phyloP scores from a whole-genome alignment of 2,888 invertebrate species.

The Epinotia bilunana region DNA sequence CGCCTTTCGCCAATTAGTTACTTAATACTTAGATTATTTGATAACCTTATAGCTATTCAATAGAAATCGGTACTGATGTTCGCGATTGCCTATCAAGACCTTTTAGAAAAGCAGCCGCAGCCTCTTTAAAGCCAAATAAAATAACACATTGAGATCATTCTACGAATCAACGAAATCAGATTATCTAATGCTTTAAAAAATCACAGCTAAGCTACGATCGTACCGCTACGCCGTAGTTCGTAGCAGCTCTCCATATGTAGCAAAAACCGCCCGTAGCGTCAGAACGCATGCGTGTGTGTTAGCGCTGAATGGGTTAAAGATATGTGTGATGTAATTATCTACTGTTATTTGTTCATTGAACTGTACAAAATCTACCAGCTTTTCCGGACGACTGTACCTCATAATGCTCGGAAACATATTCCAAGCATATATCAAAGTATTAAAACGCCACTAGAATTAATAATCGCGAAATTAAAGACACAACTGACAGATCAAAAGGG shows the following conservation, averaged over 20 bases:
- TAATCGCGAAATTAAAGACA: constrained; percentile 56
- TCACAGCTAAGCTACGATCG: too few relatives aligned
- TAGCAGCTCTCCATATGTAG: too few relatives aligned
- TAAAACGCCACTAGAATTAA: constrained; percentile 50
- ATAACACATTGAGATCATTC: too few relatives aligned
- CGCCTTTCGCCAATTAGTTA: constrained; percentile 19
- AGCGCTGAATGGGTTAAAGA: too few relatives aligned
- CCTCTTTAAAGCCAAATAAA: too few relatives aligned
- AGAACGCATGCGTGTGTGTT: too few relatives aligned
- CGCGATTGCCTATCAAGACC: not conserved
- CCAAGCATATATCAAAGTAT: constrained; percentile 4
- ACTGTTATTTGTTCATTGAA: not conserved
- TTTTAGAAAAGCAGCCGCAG: too few relatives aligned
- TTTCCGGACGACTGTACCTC: constrained; percentile 3
- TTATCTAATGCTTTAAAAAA: too few relatives aligned
- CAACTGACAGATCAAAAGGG: constrained; percentile 57
- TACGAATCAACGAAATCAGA: too few relatives aligned
- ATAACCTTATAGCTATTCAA: constrained; percentile 21
- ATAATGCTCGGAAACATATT: constrained; percentile 1
- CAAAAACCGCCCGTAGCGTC: too few relatives aligned
- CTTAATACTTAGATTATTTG: constrained; percentile 11
- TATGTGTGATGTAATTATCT: not conserved
- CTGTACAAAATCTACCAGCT: not conserved
- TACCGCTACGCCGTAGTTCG: too few relatives aligned
- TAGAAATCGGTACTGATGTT: constrained; percentile 7